These are phyloP conservation scores for Galendromus occidentalis DNA, from an alignment of 1,140 invertebrate genomes.

Conservation along the genomic window DNA sequence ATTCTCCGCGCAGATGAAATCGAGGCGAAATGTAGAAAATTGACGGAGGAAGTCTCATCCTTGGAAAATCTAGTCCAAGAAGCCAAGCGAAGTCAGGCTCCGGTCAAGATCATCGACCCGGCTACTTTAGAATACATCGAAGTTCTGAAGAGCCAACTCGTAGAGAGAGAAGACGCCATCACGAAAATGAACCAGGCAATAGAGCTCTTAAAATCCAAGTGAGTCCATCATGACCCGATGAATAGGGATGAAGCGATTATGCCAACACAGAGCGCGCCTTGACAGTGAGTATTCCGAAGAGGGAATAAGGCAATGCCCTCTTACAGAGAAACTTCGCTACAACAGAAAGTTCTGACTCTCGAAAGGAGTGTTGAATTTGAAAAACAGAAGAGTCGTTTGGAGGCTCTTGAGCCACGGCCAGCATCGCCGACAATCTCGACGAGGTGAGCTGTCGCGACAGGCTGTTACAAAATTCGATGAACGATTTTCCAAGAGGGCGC, in stretches of 20 bases:
- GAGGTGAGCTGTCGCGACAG: too few species aligned
- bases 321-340: constrained; percentile 3
- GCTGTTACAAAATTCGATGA: too few species aligned
- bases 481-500: too few species aligned
- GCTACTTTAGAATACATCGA: constrained; percentile 5
- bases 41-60: neutral
- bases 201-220: neutral
- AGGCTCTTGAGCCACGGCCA: neutral
- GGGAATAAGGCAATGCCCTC: too few species aligned
- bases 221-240: neutral
- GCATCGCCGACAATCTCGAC: neutral
- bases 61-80: neutral
- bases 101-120: neutral
- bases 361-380: constrained; percentile 8
- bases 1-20: neutral
- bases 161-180: neutral
- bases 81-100: neutral
- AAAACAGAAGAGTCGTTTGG: neutral
- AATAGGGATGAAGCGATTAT: too few species aligned
- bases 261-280: too few species aligned
- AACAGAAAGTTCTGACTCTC: constrained; percentile 1
- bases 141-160: neutral
- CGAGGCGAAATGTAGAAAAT: neutral
- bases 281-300: too few species aligned
- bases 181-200: constrained; percentile 3